Conservation (phyloP, 1,140 invertebrate genomes). For the Drosophila ananassae region DNA sequence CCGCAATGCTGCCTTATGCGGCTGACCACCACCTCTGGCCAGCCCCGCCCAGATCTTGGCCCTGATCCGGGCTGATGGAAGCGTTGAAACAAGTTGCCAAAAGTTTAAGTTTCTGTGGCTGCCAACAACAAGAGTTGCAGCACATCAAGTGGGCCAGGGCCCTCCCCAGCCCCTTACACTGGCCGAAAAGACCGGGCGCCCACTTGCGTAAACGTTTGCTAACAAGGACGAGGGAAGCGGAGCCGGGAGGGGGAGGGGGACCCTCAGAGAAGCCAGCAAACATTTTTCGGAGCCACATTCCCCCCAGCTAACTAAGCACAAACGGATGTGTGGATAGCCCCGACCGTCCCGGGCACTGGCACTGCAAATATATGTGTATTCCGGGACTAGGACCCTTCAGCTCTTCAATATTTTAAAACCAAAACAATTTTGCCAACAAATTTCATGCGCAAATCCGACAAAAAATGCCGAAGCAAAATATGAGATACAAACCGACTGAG, state of each 20-base stretch:
- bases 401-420: slow-evolving; percentile 72
- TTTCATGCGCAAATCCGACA: slow-evolving; percentile 48
- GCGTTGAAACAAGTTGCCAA: slow-evolving; percentile 63
- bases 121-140: slow-evolving; percentile 47
- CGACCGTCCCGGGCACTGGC: neutral
- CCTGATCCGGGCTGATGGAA: slow-evolving; percentile 3
- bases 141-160: slow-evolving; percentile 53
- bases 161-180: slow-evolving; percentile 18
- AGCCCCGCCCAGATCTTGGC: neutral
- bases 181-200: slow-evolving; percentile 1
- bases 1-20: slow-evolving; percentile 72
- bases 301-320: slow-evolving; percentile 46
- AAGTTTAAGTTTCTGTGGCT: slow-evolving; percentile 74
- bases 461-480: slow-evolving; percentile 24
- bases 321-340: slow-evolving; percentile 18
- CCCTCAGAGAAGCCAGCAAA: slow-evolving; percentile 36
- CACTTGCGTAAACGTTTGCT: slow-evolving; percentile 59
- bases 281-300: slow-evolving; percentile 16
- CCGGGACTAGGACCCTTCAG: neutral
- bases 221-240: slow-evolving; percentile 15
- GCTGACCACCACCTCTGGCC: slow-evolving; percentile 24
- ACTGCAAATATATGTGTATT: neutral
- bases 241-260: neutral
- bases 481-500: slow-evolving; percentile 20
- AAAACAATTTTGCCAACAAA: slow-evolving; percentile 72